phyloP scores from a whole-genome alignment of 2,888 invertebrate genomes.

The Cremastinae sp. region DNA sequence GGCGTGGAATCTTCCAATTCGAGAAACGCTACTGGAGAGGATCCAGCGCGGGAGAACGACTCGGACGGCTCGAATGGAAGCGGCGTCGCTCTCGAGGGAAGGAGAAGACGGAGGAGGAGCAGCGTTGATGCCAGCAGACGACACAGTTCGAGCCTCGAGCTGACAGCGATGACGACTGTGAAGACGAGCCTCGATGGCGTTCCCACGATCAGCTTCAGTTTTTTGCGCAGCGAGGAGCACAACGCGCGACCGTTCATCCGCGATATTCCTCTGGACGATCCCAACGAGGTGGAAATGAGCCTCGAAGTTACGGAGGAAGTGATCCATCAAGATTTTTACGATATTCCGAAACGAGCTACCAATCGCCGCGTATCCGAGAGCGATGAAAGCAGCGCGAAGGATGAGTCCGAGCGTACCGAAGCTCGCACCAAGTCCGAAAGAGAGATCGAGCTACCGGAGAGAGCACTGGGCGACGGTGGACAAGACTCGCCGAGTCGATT shows the following conservation, averaged over 20 bases:
- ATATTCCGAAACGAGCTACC: slow-evolving; percentile 55
- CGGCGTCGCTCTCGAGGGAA: slow-evolving; percentile 33
- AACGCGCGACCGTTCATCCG: slow-evolving; percentile 33
- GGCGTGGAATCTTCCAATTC: slow-evolving; percentile 44
- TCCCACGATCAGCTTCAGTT: slow-evolving; percentile 76
- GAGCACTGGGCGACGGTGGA: slow-evolving; percentile 23
- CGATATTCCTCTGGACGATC: slow-evolving; percentile 44
- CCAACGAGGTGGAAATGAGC: slow-evolving; percentile 14
- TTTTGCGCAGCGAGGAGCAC: slow-evolving; percentile 68
- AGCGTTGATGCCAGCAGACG: slow-evolving; percentile 60
- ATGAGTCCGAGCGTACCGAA: slow-evolving; percentile 10
- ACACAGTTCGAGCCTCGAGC: slow-evolving; percentile 73
- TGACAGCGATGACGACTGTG: slow-evolving; percentile 72
- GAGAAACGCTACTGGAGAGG: slow-evolving; percentile 41
- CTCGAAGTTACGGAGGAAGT: slow-evolving; percentile 29
- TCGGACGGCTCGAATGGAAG: slow-evolving; percentile 39
- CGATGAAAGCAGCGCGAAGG: slow-evolving; percentile 5
- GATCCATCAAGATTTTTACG: slow-evolving; percentile 53
- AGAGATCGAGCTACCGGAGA: slow-evolving; percentile 20
- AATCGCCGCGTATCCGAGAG: slow-evolving; percentile 2
- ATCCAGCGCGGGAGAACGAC: slow-evolving; percentile 20
- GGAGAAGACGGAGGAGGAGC: slow-evolving; percentile 28
- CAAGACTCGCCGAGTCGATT: slow-evolving; percentile 54
- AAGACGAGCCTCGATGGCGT: slow-evolving; percentile 71
- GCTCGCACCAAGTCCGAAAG: no score